These are phyloP conservation scores for Pempheris klunzingeri DNA, from an alignment of 2,797 vertebrate genomes.

Conservation along the genomic window DNA sequence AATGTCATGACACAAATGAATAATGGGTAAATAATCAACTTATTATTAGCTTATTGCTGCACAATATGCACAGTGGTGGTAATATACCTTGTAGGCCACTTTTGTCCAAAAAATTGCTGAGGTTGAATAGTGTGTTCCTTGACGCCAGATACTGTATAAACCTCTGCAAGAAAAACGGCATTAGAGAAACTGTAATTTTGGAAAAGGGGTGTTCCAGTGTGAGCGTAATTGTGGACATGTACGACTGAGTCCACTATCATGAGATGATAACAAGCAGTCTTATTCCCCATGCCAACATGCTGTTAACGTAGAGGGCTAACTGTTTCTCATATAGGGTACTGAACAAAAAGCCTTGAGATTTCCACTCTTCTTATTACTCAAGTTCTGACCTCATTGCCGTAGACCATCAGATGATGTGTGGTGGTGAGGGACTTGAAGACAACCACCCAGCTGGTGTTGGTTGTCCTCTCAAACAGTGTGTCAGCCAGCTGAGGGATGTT, in stretches of 20 bases:
- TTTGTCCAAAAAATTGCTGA: conserved; percentile 98
- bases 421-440: conserved; percentile 96
- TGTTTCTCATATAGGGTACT: background rate
- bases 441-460: conserved; percentile 97
- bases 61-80: background rate
- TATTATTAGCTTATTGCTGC: background rate
- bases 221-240: background rate
- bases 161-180: conserved; percentile 84
- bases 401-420: conserved; percentile 96
- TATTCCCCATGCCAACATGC: background rate
- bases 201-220: background rate
- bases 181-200: conserved; percentile 23
- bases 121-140: conserved; percentile 97
- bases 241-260: background rate
- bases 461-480: conserved; percentile 94
- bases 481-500: conserved; percentile 98
- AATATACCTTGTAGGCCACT: conserved; percentile 95
- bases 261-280: background rate
- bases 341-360: background rate
- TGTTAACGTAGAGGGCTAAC: background rate
- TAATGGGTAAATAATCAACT: background rate
- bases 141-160: conserved; percentile 98
- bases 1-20: background rate
- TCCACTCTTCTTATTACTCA: background rate
- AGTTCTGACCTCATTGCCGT: conserved; percentile 93